phyloP scores from a whole-genome alignment of 2,888 invertebrate species.

The Rambutsinella grinnellia region DNA sequence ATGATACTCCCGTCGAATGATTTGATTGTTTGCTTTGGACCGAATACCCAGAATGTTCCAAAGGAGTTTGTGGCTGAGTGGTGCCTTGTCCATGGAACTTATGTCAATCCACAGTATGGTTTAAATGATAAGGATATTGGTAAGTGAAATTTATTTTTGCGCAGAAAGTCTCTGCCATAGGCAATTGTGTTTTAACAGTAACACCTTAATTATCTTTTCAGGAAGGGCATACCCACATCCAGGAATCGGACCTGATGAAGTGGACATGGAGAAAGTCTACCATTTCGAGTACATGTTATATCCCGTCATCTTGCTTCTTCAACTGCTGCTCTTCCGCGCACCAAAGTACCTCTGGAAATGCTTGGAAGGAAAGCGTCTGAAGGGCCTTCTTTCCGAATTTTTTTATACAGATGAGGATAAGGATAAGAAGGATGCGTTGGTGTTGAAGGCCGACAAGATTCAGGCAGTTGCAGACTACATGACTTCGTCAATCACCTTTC shows the following conservation, averaged over 20 bases:
- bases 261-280: not conserved
- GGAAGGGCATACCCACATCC: slow-evolving; percentile 1
- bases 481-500: slow-evolving; percentile 2
- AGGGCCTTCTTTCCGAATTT: slow-evolving; percentile 16
- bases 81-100: slow-evolving; percentile 23
- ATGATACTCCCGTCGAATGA: not conserved
- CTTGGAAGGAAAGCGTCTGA: slow-evolving; percentile 5
- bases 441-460: too few species aligned
- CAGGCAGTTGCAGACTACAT: slow-evolving; percentile 8
- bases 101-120: slow-evolving; percentile 13
- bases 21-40: slow-evolving; percentile 10
- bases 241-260: slow-evolving; percentile 14
- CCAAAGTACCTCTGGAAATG: slow-evolving; percentile 7
- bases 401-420: not conserved
- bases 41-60: not conserved
- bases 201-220: not conserved
- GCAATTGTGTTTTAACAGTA: too few species aligned
- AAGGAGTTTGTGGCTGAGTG: slow-evolving; percentile 9
- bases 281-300: slow-evolving; percentile 24
- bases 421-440: not conserved
- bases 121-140: not conserved
- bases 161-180: too few species aligned
- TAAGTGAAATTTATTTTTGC: not conserved
- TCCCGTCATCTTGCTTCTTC: slow-evolving; percentile 19
- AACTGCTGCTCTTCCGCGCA: not conserved